phyloP scores from a whole-genome alignment of 2,113 vertebrate genomes.

The Campylomormyrus numenius region DNA sequence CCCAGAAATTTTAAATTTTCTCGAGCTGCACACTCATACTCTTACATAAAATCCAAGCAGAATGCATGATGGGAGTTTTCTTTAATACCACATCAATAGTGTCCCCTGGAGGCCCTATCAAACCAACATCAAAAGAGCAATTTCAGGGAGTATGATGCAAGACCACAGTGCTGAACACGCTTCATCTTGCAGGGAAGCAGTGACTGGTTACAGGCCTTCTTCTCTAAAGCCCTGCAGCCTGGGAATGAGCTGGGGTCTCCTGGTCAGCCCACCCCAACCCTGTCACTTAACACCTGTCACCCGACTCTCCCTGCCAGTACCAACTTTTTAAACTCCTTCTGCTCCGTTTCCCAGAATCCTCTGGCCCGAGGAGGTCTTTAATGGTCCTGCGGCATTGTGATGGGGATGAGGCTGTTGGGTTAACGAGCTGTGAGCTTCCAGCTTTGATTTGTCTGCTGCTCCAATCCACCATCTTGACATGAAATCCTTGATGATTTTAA shows the following conservation, averaged over 20 bases:
- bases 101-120: slow-evolving; percentile 2
- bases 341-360: not conserved
- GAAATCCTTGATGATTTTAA: not conserved
- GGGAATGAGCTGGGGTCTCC: not conserved
- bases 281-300: not conserved
- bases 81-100: slow-evolving; percentile 10
- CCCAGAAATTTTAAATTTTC: not conserved
- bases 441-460: not conserved
- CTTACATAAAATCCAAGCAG: not conserved
- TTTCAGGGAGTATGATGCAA: slow-evolving; percentile 1
- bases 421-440: not conserved
- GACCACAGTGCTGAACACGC: not conserved
- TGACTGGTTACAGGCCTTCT: not conserved
- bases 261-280: not conserved
- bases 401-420: not conserved
- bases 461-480: not conserved
- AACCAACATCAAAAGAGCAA: slow-evolving; percentile 4
- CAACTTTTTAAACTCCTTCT: not conserved
- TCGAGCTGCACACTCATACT: not conserved
- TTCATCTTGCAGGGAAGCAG: not conserved
- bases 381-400: not conserved
- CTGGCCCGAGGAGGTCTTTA: not conserved
- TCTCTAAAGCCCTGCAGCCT: not conserved
- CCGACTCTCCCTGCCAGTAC: not conserved
- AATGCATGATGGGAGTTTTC: not conserved